Evolutionary conservation across 2,113 vertebrate genomes (phyloP).

Genomic region (Rhea americana): DNA sequence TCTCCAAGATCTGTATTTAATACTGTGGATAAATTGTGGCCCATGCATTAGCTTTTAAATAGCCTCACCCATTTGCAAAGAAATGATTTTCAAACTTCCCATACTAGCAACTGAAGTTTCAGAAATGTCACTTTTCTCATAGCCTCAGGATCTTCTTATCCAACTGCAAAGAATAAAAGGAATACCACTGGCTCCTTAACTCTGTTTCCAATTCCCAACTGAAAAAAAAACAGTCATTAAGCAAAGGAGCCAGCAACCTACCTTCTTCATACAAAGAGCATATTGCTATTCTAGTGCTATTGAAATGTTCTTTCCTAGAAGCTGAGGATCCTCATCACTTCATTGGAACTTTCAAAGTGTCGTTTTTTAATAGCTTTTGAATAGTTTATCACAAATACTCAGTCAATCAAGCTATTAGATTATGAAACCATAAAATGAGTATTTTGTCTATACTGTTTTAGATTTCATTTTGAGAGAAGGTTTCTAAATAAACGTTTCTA

Average conservation of each 20-base stretch:
- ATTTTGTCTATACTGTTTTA: background rate
- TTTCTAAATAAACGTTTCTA: background rate
- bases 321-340: background rate
- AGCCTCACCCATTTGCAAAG: background rate
- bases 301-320: constrained; percentile 20
- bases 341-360: background rate
- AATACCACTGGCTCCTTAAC: background rate
- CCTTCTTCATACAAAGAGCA: background rate
- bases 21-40: background rate
- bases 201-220: background rate
- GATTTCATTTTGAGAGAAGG: background rate
- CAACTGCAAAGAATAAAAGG: background rate
- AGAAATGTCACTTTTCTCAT: background rate
- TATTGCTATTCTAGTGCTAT: background rate
- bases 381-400: background rate
- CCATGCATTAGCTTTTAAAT: background rate
- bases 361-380: background rate
- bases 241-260: background rate
- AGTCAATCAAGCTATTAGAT: background rate
- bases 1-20: background rate
- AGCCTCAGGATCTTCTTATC: background rate
- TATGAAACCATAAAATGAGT: background rate
- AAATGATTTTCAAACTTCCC: background rate
- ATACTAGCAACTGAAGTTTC: background rate
- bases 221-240: background rate